These are phyloP conservation scores for Scaptomyza caliginosa DNA, from an alignment of 2,888 invertebrate genomes.

Conservation along the genomic window DNA sequence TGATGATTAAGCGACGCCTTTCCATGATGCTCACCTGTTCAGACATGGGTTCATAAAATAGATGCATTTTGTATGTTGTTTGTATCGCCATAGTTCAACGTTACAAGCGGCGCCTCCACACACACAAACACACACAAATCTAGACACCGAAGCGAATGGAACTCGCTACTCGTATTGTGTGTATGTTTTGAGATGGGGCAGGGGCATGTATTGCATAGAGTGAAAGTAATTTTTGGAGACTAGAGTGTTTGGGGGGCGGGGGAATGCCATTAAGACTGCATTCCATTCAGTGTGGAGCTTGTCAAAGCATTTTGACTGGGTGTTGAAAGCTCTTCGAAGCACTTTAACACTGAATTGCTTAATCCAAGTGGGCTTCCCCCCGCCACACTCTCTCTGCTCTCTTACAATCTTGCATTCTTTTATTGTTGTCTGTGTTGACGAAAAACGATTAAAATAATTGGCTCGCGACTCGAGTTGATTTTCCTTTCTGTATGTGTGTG, in stretches of 20 bases:
- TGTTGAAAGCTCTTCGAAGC: constrained; percentile 71
- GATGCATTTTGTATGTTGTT: constrained; percentile 72
- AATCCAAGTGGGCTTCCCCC: constrained; percentile 51
- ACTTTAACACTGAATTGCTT: constrained; percentile 71
- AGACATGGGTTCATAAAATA: constrained; percentile 25
- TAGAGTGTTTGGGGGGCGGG: not conserved
- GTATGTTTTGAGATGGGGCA: not conserved
- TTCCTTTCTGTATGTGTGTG: constrained; percentile 47
- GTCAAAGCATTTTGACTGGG: constrained; percentile 63
- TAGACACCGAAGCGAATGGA: constrained; percentile 20
- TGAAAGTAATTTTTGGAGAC: constrained; percentile 66
- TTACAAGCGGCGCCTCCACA: constrained; percentile 45
- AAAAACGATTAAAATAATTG: constrained; percentile 74
- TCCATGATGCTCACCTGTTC: constrained; percentile 35
- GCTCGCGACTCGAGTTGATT: constrained; percentile 59
- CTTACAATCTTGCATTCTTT: constrained; percentile 38
- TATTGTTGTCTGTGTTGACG: constrained; percentile 55
- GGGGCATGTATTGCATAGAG: constrained; percentile 36
- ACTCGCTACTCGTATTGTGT: constrained; percentile 56
- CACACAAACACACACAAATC: not conserved
- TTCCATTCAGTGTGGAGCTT: constrained; percentile 56
- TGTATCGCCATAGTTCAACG: constrained; percentile 51
- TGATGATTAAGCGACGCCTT: constrained; percentile 55
- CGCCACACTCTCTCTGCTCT: not conserved
- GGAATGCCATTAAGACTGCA: constrained; percentile 63